Conservation (phyloP, 2,888 invertebrate genomes). For the Brenthis ino region DNA sequence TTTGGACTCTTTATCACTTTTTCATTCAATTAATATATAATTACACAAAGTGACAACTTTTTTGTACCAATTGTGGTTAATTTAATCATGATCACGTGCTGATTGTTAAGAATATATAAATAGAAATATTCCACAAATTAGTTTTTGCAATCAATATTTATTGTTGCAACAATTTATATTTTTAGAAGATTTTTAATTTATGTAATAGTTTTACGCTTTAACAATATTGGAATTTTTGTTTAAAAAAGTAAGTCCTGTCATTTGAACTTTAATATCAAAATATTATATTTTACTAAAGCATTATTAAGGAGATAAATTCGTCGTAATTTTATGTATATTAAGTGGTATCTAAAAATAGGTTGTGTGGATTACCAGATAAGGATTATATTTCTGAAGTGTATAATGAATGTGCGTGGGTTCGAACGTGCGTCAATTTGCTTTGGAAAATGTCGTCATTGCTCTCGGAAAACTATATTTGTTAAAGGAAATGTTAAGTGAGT, state of each 20-base stretch:
- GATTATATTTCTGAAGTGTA: slow-evolving; percentile 55
- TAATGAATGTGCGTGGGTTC: slow-evolving; percentile 64
- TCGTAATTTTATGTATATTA: slow-evolving; percentile 30
- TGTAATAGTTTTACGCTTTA: too few relatives aligned
- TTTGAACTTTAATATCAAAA: too few relatives aligned
- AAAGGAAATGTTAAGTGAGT: background rate
- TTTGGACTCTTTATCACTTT: slow-evolving; percentile 52
- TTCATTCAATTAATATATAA: slow-evolving; percentile 26
- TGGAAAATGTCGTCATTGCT: slow-evolving; percentile 64
- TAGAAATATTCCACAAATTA: background rate
- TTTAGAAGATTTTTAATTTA: too few relatives aligned
- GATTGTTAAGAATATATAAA: background rate
- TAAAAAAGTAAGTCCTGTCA: too few relatives aligned
- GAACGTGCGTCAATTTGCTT: slow-evolving; percentile 75
- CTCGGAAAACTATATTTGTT: slow-evolving; percentile 37
- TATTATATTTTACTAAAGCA: background rate
- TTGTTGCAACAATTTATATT: too few relatives aligned
- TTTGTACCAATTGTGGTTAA: slow-evolving; percentile 13
- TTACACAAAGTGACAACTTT: slow-evolving; percentile 19
- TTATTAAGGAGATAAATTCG: background rate
- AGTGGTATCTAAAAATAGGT: slow-evolving; percentile 42
- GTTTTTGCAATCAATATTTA: too few relatives aligned
- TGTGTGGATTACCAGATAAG: slow-evolving; percentile 49
- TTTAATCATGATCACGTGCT: background rate
- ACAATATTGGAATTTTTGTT: too few relatives aligned